Conservation (phyloP, 2,797 vertebrate genomes). For the Ceryle rudis region DNA sequence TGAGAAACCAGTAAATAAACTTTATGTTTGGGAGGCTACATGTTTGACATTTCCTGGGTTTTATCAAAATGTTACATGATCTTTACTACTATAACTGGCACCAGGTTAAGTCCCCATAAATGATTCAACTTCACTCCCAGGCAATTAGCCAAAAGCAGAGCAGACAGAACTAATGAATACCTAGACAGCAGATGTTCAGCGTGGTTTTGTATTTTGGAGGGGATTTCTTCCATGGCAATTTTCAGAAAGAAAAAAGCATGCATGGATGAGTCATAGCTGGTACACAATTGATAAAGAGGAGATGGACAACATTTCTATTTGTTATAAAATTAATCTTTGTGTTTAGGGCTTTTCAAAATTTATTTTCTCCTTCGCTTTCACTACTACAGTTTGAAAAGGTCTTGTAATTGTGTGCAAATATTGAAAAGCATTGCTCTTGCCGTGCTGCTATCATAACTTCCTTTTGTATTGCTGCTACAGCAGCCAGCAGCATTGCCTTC, state of each 20-base stretch:
- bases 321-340: slow-evolving; percentile 31
- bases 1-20: slow-evolving; percentile 77
- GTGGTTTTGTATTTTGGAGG: slow-evolving; percentile 54
- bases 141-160: slow-evolving; percentile 71
- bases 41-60: slow-evolving; percentile 45
- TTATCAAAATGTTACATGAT: slow-evolving; percentile 60
- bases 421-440: background rate
- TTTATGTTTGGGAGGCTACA: slow-evolving; percentile 68
- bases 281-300: slow-evolving; percentile 41
- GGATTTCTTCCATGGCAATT: slow-evolving; percentile 46
- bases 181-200: slow-evolving; percentile 73
- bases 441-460: background rate
- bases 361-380: background rate
- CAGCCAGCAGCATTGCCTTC: background rate
- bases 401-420: slow-evolving; percentile 19
- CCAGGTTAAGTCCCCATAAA: slow-evolving; percentile 62
- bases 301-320: slow-evolving; percentile 22
- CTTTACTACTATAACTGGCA: slow-evolving; percentile 58
- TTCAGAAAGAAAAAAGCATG: slow-evolving; percentile 19
- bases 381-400: slow-evolving; percentile 7
- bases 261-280: slow-evolving; percentile 25
- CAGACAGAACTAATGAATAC: slow-evolving; percentile 72
- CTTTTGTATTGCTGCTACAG: background rate
- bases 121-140: slow-evolving; percentile 60
- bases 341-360: slow-evolving; percentile 34